Evolutionary conservation across 2,113 vertebrate species (phyloP).

Genomic region (Strix aluco): DNA sequence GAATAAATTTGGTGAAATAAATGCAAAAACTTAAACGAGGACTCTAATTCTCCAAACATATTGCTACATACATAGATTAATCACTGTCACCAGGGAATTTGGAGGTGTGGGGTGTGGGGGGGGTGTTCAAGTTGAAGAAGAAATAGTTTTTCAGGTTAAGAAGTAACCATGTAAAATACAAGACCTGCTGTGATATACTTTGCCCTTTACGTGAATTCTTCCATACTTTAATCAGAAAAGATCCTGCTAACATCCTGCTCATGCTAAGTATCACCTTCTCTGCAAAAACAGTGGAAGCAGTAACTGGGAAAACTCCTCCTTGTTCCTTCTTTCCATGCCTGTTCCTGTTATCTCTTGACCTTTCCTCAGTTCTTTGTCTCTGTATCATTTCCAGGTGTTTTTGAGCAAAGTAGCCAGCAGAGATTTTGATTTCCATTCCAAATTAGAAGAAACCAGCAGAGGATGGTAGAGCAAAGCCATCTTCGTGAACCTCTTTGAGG

Average conservation of each 20-base stretch:
- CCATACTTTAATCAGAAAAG: background rate
- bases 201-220: background rate
- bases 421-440: background rate
- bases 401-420: background rate
- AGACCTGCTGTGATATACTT: conserved; percentile 24
- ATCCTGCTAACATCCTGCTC: background rate
- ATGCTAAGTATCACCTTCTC: too few species aligned
- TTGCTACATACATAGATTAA: background rate
- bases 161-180: conserved; percentile 15
- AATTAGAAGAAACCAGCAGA: background rate
- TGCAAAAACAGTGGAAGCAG: background rate
- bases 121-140: conserved; percentile 22
- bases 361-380: background rate
- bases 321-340: background rate
- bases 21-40: background rate
- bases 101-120: too few species aligned
- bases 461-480: background rate
- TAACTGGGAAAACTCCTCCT: background rate
- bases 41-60: background rate
- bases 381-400: background rate
- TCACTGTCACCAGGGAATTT: conserved; percentile 41
- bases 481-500: background rate
- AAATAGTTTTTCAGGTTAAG: conserved; percentile 41
- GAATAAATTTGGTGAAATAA: background rate
- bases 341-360: background rate